phyloP scores from a whole-genome alignment of 2,888 invertebrate genomes.

The Zhuqinia jingwanae region DNA sequence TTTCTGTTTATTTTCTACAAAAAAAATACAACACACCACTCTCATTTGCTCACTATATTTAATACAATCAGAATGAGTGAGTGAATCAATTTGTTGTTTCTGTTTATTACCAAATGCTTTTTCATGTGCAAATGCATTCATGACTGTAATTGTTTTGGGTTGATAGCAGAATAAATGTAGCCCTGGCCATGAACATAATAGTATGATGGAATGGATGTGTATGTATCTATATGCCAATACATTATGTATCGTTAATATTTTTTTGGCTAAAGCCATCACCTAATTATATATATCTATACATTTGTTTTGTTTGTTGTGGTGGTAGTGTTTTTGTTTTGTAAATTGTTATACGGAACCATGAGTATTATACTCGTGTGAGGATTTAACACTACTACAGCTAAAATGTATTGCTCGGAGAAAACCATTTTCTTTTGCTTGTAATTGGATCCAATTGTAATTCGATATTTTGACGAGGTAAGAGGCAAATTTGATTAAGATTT shows the following conservation, averaged over 20 bases:
- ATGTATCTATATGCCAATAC: too few relatives aligned
- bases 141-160: background rate
- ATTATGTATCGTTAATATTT: too few relatives aligned
- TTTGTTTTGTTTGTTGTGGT: background rate
- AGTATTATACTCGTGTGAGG: background rate
- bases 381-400: background rate
- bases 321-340: background rate
- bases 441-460: slow-evolving; percentile 55
- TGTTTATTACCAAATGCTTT: slow-evolving; percentile 40
- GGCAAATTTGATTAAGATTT: slow-evolving; percentile 60
- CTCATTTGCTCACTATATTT: too few relatives aligned
- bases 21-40: background rate
- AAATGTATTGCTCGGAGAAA: too few relatives aligned
- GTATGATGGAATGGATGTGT: too few relatives aligned
- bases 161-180: background rate
- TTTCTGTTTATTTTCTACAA: too few relatives aligned
- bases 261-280: too few relatives aligned
- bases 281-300: too few relatives aligned
- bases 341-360: too few relatives aligned
- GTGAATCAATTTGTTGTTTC: slow-evolving; percentile 49
- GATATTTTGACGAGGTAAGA: slow-evolving; percentile 61
- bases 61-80: slow-evolving; percentile 34
- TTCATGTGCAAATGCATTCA: slow-evolving; percentile 56
- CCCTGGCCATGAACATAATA: background rate
- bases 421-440: background rate